phyloP scores from a whole-genome alignment of 1,140 invertebrate species.

The Pinna nobilis region DNA sequence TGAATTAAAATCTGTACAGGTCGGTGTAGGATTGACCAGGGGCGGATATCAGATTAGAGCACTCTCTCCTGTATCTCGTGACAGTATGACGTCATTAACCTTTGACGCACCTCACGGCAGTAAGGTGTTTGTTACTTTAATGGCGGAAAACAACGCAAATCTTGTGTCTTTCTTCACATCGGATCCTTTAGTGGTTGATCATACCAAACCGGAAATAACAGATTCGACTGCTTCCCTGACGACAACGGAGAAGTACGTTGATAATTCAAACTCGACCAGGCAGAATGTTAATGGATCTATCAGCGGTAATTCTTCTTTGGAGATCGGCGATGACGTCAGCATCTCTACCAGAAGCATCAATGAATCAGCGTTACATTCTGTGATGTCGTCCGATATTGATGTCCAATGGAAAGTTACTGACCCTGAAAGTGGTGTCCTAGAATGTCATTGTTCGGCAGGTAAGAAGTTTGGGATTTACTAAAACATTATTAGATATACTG shows the following conservation, averaged over 20 bases:
- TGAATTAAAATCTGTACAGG: not conserved
- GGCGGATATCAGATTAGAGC: slow-evolving; percentile 10
- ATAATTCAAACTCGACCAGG: not conserved
- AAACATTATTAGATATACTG: not conserved
- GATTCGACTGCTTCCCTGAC: not conserved
- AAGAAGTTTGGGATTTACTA: not conserved
- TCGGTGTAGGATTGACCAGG: slow-evolving; percentile 8
- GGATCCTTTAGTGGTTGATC: slow-evolving; percentile 12
- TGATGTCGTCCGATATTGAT: too few relatives aligned
- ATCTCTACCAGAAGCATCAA: not conserved
- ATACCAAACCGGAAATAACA: slow-evolving; percentile 2
- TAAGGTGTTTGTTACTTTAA: slow-evolving; percentile 4
- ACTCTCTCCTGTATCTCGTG: not conserved
- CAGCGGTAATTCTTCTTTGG: too few relatives aligned
- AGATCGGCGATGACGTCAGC: not conserved
- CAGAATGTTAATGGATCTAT: too few relatives aligned
- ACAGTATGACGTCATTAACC: not conserved
- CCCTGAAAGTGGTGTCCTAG: too few relatives aligned
- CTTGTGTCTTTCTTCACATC: not conserved
- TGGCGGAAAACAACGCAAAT: slow-evolving; percentile 22
- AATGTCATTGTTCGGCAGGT: too few relatives aligned
- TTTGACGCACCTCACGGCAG: slow-evolving; percentile 16
- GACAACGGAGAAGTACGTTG: not conserved
- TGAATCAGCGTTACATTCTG: too few relatives aligned
- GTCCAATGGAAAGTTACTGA: too few relatives aligned